Evolutionary conservation across 30 jellyfish, hydroid and myxozoan species (phyloP).

Genomic region (Turritopsis rubra): DNA sequence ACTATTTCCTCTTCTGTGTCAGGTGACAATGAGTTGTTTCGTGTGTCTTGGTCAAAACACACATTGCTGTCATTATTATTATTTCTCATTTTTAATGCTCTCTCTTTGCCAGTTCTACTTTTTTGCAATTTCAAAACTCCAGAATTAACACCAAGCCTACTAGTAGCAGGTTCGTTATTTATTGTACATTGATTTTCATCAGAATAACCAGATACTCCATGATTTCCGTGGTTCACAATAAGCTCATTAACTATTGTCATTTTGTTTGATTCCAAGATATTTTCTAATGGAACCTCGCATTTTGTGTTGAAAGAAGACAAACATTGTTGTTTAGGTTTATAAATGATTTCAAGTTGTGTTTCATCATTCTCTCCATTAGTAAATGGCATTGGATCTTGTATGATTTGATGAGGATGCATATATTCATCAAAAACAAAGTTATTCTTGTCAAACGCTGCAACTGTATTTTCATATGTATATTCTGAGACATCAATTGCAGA

Average conservation of each 20-base stretch:
- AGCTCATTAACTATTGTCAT: not conserved
- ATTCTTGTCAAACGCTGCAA: not conserved
- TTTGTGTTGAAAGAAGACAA: not conserved
- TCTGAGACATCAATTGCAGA: not conserved
- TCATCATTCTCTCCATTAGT: not conserved
- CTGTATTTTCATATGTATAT: constrained; percentile 1
- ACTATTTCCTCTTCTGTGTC: not conserved
- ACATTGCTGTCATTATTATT: not conserved
- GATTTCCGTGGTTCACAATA: no score
- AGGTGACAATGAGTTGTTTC: not conserved
- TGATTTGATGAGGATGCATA: not conserved
- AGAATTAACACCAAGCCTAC: no score
- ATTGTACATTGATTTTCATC: not conserved
- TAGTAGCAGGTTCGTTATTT: no score
- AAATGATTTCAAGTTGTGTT: not conserved
- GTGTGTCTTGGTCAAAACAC: not conserved
- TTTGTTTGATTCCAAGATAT: not conserved
- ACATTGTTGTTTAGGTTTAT: not conserved
- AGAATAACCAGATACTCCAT: no score
- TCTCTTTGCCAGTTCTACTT: not conserved
- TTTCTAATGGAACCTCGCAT: not conserved
- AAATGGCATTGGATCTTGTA: no score
- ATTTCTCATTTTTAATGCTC: not conserved
- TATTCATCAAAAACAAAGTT: not conserved
- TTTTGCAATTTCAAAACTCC: no score